phyloP scores from a whole-genome alignment of 1,140 invertebrate species.

The Ceratitis capitata region DNA sequence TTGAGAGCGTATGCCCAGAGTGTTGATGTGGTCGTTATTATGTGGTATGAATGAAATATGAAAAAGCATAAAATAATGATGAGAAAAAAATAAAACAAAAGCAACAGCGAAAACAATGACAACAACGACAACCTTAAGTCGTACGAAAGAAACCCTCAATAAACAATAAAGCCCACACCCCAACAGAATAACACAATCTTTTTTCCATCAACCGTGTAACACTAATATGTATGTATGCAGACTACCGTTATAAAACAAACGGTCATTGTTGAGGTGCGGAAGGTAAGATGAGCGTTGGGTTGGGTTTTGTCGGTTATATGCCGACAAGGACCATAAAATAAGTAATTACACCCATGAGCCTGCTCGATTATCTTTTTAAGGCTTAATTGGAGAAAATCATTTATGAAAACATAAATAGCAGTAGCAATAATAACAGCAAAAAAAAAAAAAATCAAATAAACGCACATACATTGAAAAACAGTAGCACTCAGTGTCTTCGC shows the following conservation, averaged over 20 bases:
- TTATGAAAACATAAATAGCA: constrained; percentile 37
- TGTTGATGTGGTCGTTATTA: not conserved
- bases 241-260: not conserved
- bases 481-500: not conserved
- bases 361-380: constrained; percentile 63
- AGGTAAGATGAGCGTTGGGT: not conserved
- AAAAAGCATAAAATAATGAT: constrained; percentile 39
- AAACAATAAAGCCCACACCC: not conserved
- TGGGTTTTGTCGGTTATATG: not conserved
- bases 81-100: not conserved
- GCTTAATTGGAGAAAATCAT: constrained; percentile 56
- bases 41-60: constrained; percentile 22
- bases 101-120: not conserved
- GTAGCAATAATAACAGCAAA: not conserved
- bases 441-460: not conserved
- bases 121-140: not conserved
- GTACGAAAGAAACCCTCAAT: not conserved
- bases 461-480: not conserved
- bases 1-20: not conserved
- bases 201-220: not conserved
- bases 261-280: not conserved
- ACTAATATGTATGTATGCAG: not conserved
- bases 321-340: constrained; percentile 50
- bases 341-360: constrained; percentile 64
- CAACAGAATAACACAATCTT: not conserved